Evolutionary conservation across 2,797 vertebrate species (phyloP).

Genomic region (Phoxinus dragarum): DNA sequence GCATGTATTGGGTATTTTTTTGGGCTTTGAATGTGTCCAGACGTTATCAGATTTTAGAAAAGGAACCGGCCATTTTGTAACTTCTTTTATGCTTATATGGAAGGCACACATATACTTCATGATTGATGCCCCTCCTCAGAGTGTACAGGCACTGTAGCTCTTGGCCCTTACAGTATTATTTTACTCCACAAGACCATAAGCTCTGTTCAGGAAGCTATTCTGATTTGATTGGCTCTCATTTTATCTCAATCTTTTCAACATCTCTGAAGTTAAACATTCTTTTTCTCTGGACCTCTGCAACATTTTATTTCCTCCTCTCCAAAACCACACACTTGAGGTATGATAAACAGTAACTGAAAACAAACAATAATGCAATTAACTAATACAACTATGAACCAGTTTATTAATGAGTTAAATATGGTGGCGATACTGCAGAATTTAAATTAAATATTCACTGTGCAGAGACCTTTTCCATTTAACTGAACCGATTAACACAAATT

Average conservation of each 20-base stretch:
- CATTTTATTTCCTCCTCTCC: slow-evolving; percentile 21
- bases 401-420: not conserved
- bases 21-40: not conserved
- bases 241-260: slow-evolving; percentile 57
- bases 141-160: slow-evolving; percentile 38
- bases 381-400: not conserved
- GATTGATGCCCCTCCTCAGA: slow-evolving; percentile 8
- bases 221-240: slow-evolving; percentile 66
- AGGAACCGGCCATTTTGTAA: not conserved
- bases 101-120: slow-evolving; percentile 18
- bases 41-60: not conserved
- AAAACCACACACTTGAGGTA: slow-evolving; percentile 11
- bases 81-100: slow-evolving; percentile 28
- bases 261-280: slow-evolving; percentile 53
- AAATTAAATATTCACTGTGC: not conserved
- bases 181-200: slow-evolving; percentile 49
- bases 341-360: not conserved
- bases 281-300: slow-evolving; percentile 24
- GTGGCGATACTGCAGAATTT: not conserved
- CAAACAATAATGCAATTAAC: not conserved
- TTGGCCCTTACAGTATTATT: slow-evolving; percentile 68
- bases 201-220: slow-evolving; percentile 68
- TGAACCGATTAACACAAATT: not conserved
- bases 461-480: not conserved
- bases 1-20: not conserved